Percentiles rank a stretch among this genome's conserved stretches.
Evolutionary conservation across 2,113 vertebrate genomes (phyloP).

Genomic region (Glaucidium brasilianum): DNA sequence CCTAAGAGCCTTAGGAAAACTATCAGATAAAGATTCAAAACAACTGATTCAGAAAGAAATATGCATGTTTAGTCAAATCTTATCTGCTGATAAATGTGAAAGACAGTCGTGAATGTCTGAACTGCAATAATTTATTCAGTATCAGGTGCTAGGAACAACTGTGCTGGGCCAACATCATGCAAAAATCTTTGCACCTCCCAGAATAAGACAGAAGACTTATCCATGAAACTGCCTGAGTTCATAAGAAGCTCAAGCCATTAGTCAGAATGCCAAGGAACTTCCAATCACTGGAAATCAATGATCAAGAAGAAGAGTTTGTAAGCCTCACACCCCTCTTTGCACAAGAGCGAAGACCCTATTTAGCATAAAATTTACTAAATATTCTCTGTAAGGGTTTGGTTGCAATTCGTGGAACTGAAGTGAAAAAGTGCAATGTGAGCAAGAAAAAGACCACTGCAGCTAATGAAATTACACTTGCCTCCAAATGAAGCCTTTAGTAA

Average conservation of each 20-base stretch:
- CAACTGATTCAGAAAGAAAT: background rate
- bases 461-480: background rate
- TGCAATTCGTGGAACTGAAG: background rate
- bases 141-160: background rate
- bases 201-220: background rate
- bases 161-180: background rate
- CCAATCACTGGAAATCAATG: background rate
- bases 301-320: background rate
- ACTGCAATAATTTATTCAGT: background rate
- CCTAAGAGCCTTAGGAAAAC: background rate
- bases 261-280: background rate
- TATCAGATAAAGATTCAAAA: background rate
- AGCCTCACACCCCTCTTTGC: background rate
- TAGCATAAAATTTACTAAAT: background rate
- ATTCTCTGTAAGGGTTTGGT: background rate
- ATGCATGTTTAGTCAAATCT: background rate
- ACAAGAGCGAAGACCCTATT: background rate
- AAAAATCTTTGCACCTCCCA: background rate
- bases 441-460: background rate
- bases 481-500: background rate
- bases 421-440: background rate
- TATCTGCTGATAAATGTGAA: background rate
- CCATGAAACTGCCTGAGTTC: background rate
- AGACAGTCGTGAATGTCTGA: background rate
- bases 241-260: background rate